Evolutionary conservation across 2,113 vertebrate species (phyloP), one percentile per base, ranked within the genome.

Genomic region (Uropsilus gracilis): DNA sequence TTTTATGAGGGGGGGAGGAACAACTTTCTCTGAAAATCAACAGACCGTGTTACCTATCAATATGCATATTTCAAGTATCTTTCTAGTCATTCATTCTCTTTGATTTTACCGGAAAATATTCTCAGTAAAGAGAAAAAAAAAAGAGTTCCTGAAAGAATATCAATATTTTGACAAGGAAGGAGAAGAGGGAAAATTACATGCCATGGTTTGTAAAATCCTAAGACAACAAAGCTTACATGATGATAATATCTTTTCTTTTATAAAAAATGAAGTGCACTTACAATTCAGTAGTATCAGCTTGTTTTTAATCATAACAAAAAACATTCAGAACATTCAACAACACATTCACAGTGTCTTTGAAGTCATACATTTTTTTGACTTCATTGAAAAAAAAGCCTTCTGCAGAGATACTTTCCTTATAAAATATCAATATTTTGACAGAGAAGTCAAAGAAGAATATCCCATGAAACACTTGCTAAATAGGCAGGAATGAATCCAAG

Each of bases 61-160:
- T 98, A 98, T 98, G 98, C 97, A 98, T 97, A 98, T 98, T 98
- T 97, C 97, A 97, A 98, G 97, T 97, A 97, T 97, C 97, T 97
- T 98, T 97, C 97, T 98, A 98, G 98, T 98, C 97, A 98, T 98
- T 97, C 97, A 98, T 98, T 98, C 98, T 97, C 98, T 98, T 98
- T 98, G 98, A 98, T 98, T 98, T 97, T 97, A 97, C 81, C 1
- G 32, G 96, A 96, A 98, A 97, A 98, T 97, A 98, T 96, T 98
- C 97, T 95, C 96, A 86, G 88, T 91, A 89, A 55, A 83, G 90
- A 95, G 96, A 55, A 95, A 83, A 91, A 95, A 97, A 55, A 95
- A 73, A 96, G 97, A 96, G 94, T 98, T 98, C 97, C 96, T 97
- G 96, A 97, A 98, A 98, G 96, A 98, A 97, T 98, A 98, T 98